Conservation (phyloP, 2,888 invertebrate species). For the Acholoe squamosa region DNA sequence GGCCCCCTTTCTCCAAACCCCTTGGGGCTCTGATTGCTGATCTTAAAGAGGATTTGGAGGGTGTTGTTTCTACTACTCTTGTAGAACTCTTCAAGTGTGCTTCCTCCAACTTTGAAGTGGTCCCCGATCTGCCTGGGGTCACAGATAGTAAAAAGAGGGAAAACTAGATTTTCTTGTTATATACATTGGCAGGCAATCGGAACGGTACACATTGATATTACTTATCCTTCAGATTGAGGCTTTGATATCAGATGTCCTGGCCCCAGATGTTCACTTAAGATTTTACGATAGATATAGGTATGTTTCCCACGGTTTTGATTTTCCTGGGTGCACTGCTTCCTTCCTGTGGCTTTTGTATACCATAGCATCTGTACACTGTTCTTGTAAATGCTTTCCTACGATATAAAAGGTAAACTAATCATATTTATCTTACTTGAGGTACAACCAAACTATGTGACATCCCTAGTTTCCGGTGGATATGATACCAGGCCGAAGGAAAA, state of each 20-base stretch:
- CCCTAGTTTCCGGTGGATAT: too few relatives aligned
- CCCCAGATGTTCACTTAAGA: background rate
- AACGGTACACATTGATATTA: too few relatives aligned
- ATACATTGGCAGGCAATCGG: background rate
- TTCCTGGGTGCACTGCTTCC: background rate
- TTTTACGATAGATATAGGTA: background rate
- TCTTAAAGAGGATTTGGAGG: background rate
- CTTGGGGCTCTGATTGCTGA: background rate
- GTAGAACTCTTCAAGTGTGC: slow-evolving; percentile 18
- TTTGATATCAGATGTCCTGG: background rate
- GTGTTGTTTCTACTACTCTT: slow-evolving; percentile 18
- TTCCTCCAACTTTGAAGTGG: slow-evolving; percentile 34
- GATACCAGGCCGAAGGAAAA: too few relatives aligned
- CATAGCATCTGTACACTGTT: background rate
- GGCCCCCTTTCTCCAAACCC: background rate
- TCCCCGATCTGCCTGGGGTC: slow-evolving; percentile 21
- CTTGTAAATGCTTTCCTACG: too few relatives aligned
- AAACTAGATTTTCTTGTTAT: background rate
- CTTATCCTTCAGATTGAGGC: too few relatives aligned
- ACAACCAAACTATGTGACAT: too few relatives aligned
- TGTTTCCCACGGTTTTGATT: background rate
- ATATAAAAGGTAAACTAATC: too few relatives aligned
- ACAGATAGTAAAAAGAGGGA: background rate
- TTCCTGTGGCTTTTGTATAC: background rate
- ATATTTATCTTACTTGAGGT: too few relatives aligned